phyloP scores from a whole-genome alignment of 2,797 vertebrate genomes.

The Enteromius viviparus region DNA sequence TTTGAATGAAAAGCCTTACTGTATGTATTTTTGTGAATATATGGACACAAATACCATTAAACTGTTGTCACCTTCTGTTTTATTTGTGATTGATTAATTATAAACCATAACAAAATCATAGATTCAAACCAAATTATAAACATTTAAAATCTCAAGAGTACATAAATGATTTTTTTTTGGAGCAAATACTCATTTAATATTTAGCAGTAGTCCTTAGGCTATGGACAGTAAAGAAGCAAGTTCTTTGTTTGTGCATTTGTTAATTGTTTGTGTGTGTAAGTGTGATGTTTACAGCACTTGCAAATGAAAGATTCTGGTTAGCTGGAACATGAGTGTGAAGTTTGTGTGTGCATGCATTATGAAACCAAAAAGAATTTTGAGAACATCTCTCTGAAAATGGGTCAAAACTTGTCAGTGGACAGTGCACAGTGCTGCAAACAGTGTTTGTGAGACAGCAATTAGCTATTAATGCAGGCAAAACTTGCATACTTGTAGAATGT shows the following conservation, averaged over 20 bases:
- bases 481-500: neutral
- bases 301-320: slow-evolving; percentile 3
- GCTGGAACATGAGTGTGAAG: neutral
- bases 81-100: neutral
- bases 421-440: neutral
- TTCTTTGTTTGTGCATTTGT: neutral
- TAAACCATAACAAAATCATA: neutral
- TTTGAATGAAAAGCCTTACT: neutral
- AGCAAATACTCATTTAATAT: neutral
- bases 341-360: neutral
- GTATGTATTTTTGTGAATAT: neutral
- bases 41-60: neutral
- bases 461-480: neutral
- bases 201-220: neutral
- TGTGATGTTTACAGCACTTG: slow-evolving; percentile 9
- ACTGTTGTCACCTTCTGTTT: neutral
- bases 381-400: neutral
- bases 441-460: neutral
- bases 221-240: neutral
- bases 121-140: neutral
- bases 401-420: neutral
- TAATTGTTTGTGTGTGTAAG: neutral
- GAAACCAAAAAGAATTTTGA: neutral
- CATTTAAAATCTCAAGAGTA: neutral
- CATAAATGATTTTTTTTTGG: neutral